These are phyloP conservation scores for Eurypyga helias DNA, from an alignment of 2,113 vertebrate species.

Conservation along the genomic window DNA sequence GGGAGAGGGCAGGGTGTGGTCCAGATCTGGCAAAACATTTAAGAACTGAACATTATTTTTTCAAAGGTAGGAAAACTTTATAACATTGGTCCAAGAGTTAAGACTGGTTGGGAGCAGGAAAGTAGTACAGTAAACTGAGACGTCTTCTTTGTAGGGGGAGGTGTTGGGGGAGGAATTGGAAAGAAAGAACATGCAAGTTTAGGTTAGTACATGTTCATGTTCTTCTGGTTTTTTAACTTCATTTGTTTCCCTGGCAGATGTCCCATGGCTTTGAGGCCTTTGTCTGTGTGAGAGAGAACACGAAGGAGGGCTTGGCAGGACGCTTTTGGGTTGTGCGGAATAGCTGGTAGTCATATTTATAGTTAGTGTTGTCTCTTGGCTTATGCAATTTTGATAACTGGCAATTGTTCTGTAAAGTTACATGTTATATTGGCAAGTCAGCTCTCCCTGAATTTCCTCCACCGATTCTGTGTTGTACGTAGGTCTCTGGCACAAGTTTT, in stretches of 20 bases:
- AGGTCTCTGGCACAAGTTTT: not conserved
- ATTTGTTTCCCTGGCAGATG: slow-evolving; percentile 72
- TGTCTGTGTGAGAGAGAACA: slow-evolving; percentile 73
- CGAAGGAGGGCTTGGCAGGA: slow-evolving; percentile 66
- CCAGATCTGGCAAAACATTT: slow-evolving; percentile 64
- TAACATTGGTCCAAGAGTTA: slow-evolving; percentile 51
- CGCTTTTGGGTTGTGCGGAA: slow-evolving; percentile 29
- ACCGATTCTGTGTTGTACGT: not conserved
- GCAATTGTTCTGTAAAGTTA: not conserved
- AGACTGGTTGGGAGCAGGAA: slow-evolving; percentile 40
- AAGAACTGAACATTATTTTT: slow-evolving; percentile 64
- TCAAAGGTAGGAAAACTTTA: slow-evolving; percentile 66
- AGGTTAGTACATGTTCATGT: slow-evolving; percentile 74
- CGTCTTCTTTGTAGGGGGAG: slow-evolving; percentile 23
- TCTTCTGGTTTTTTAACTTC: slow-evolving; percentile 74
- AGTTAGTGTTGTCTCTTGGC: slow-evolving; percentile 62
- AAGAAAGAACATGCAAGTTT: slow-evolving; percentile 66
- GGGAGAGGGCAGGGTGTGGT: slow-evolving; percentile 63
- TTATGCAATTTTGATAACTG: slow-evolving; percentile 37
- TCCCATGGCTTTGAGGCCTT: slow-evolving; percentile 74
- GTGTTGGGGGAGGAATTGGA: slow-evolving; percentile 40
- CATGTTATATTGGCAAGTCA: not conserved
- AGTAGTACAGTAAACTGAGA: slow-evolving; percentile 44
- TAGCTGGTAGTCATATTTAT: slow-evolving; percentile 65
- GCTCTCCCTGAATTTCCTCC: not conserved